A percentile compares a stretch with the other conserved stretches of the same genome.
Conservation (phyloP, 1,140 invertebrate species). For the Philopotamus ludificatus region DNA sequence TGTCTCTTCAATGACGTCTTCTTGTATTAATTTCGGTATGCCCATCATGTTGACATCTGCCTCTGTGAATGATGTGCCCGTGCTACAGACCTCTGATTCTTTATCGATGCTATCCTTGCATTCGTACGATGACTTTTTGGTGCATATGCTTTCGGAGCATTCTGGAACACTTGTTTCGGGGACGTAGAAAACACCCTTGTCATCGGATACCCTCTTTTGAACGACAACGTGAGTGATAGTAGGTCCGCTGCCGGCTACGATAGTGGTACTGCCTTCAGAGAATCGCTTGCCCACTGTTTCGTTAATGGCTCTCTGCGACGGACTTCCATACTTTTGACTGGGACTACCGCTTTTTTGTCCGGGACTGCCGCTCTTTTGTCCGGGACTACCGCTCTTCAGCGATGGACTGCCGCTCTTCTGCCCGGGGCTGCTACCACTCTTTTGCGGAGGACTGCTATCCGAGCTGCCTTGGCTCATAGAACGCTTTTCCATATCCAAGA, state of each 20-base stretch:
- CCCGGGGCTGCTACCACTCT: slow-evolving; percentile 53
- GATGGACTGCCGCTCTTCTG: slow-evolving; percentile 53
- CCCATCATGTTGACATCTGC: slow-evolving; percentile 50
- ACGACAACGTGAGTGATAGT: slow-evolving; percentile 50
- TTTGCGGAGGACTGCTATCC: slow-evolving; percentile 55
- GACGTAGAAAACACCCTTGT: slow-evolving; percentile 54
- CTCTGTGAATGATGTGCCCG: slow-evolving; percentile 36
- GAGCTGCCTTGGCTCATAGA: slow-evolving; percentile 53
- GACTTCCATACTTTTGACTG: slow-evolving; percentile 56
- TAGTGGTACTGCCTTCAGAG: slow-evolving; percentile 47
- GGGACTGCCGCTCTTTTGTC: slow-evolving; percentile 54
- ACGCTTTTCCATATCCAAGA: slow-evolving; percentile 55
- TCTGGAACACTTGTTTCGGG: slow-evolving; percentile 42
- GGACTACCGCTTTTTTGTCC: slow-evolving; percentile 54
- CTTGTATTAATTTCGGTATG: too few relatives aligned
- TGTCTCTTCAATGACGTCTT: slow-evolving; percentile 55
- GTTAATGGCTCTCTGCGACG: slow-evolving; percentile 52
- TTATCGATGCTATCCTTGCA: slow-evolving; percentile 33
- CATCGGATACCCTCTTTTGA: slow-evolving; percentile 54
- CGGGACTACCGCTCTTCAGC: slow-evolving; percentile 53
- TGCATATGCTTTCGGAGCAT: slow-evolving; percentile 41
- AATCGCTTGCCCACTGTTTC: slow-evolving; percentile 53
- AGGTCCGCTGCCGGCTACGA: slow-evolving; percentile 19
- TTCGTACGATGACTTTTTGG: slow-evolving; percentile 43
- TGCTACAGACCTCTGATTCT: neutral